These are phyloP conservation scores for Chamaetylas fuelleborni DNA, from an alignment of 2,113 vertebrate species.

Conservation along the genomic window DNA sequence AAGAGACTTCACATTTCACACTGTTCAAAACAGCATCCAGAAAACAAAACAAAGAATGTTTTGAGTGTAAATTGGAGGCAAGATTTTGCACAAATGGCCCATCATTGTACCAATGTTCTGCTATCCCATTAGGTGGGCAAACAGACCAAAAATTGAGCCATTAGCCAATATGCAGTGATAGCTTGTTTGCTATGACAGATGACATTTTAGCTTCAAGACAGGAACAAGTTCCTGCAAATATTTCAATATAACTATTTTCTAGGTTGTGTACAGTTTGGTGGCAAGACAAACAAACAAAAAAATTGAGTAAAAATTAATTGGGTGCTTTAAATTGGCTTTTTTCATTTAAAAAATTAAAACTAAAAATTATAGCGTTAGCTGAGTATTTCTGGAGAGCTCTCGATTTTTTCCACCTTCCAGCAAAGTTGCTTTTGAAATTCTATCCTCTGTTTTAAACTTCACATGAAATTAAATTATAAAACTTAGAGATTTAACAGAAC, in stretches of 20 bases:
- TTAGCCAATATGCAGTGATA: neutral
- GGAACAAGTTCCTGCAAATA: neutral
- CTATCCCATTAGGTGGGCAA: neutral
- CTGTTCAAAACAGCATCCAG: neutral
- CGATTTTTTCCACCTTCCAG: neutral
- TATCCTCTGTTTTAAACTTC: neutral
- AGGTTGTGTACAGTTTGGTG: neutral
- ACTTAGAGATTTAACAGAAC: accelerated
- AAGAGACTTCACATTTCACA: neutral
- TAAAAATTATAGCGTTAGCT: neutral
- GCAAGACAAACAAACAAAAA: neutral
- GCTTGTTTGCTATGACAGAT: neutral
- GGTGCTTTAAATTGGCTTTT: accelerated
- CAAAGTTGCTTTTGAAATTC: neutral
- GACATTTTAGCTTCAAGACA: neutral
- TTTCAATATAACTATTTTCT: neutral
- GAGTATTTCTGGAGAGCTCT: neutral
- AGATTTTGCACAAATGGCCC: neutral
- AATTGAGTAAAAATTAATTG: neutral
- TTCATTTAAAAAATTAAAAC: neutral
- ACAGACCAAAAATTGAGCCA: neutral
- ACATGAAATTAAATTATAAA: neutral
- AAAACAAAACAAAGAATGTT: neutral
- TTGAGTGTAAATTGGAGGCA: neutral
- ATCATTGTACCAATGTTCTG: neutral